Evolutionary conservation across 2,113 vertebrate genomes (phyloP).

Genomic region (Alethe diademata): DNA sequence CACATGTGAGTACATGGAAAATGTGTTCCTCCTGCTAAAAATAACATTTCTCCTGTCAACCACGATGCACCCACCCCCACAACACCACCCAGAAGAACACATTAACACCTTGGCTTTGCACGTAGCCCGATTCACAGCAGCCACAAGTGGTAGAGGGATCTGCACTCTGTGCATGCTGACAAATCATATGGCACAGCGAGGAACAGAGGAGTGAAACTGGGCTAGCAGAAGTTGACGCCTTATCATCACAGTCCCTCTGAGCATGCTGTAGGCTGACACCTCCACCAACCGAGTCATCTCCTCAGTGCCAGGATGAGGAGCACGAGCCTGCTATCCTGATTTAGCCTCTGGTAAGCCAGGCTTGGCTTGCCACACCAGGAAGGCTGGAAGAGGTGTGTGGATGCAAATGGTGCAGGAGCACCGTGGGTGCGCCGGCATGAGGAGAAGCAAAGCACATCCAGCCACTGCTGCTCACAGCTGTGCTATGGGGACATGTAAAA

Average conservation of each 20-base stretch:
- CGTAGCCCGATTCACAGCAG: constrained; percentile 65
- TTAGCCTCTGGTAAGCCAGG: constrained; percentile 22
- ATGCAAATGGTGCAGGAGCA: background rate
- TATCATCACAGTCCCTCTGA: constrained; percentile 66
- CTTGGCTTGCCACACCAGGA: background rate
- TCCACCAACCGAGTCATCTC: constrained; percentile 64
- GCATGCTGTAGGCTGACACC: constrained; percentile 67
- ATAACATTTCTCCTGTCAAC: constrained; percentile 66
- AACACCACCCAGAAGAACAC: constrained; percentile 70
- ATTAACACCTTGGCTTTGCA: constrained; percentile 68
- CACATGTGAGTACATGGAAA: constrained; percentile 70
- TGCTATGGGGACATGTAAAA: background rate
- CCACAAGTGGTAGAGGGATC: constrained; percentile 68
- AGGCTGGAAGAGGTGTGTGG: background rate
- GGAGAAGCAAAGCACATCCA: background rate
- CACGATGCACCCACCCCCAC: constrained; percentile 61
- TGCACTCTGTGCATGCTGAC: constrained; percentile 61
- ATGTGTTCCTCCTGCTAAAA: constrained; percentile 67
- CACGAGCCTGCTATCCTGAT: constrained; percentile 56
- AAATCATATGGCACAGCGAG: constrained; percentile 61
- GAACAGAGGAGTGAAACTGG: constrained; percentile 69
- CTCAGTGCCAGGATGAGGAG: constrained; percentile 46
- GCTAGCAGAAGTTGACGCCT: constrained; percentile 66
- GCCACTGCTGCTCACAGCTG: background rate
- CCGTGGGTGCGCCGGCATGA: background rate